Conservation (phyloP, 2,113 vertebrate species). For the Indicator indicator region DNA sequence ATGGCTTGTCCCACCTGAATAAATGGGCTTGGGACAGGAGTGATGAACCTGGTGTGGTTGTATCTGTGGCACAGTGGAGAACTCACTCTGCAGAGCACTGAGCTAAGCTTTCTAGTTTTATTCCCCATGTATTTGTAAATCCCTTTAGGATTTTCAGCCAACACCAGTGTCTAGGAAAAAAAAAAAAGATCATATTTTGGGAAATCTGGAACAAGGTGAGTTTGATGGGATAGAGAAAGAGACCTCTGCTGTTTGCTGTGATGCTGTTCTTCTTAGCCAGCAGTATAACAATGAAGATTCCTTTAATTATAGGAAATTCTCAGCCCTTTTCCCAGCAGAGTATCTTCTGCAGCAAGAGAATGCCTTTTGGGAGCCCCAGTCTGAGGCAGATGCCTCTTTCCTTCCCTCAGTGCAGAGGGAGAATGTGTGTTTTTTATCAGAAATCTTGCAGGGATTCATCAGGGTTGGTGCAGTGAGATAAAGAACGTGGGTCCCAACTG, state of each 20-base stretch:
- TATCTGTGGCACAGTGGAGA: background rate
- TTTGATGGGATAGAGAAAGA: background rate
- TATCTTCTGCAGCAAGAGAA: background rate
- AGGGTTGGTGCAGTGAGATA: conserved; percentile 14
- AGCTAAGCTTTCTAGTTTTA: background rate
- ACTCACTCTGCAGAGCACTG: background rate
- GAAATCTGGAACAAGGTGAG: background rate
- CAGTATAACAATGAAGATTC: background rate
- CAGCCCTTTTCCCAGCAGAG: background rate
- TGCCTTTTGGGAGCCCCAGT: background rate
- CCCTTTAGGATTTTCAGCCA: background rate
- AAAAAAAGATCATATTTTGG: background rate
- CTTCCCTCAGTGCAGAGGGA: background rate
- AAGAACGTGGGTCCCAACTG: background rate
- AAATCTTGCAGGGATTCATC: background rate
- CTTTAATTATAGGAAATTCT: background rate
- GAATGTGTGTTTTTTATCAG: background rate
- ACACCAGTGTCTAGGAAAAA: background rate
- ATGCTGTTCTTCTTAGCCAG: background rate
- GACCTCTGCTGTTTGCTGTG: background rate
- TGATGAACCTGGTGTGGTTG: background rate
- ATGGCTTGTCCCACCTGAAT: background rate
- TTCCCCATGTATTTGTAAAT: background rate
- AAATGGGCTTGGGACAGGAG: background rate
- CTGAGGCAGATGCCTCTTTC: background rate